These are phyloP conservation scores for Acanthoscelides obtectus DNA, from an alignment of 2,888 invertebrate species.

Conservation along the genomic window DNA sequence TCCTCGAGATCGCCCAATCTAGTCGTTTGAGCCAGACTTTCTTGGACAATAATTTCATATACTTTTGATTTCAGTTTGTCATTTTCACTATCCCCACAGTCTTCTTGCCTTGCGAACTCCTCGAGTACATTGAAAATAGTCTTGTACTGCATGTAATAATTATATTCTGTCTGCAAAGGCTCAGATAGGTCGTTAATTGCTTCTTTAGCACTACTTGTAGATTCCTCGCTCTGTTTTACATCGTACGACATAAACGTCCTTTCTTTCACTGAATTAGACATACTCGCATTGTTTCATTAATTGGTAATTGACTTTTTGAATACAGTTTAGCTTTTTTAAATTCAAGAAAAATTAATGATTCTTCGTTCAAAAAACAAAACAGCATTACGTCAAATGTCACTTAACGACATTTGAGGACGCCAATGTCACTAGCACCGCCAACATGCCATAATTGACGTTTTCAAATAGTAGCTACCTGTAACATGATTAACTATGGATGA, in stretches of 20 bases:
- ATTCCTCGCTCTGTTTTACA: background rate
- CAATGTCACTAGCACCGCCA: no score
- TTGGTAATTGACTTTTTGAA: no score
- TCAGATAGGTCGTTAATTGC: constrained; percentile 33
- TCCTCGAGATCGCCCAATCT: constrained; percentile 12
- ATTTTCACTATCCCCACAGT: constrained; percentile 17
- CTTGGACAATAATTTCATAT: constrained; percentile 26
- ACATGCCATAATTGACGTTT: no score
- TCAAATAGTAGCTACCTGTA: no score
- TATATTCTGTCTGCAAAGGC: constrained; percentile 31
- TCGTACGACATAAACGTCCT: background rate
- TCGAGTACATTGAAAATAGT: constrained; percentile 32
- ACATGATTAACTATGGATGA: no score
- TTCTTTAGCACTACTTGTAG: constrained; percentile 14
- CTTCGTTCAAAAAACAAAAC: no score
- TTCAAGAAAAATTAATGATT: no score
- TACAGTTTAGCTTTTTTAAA: no score
- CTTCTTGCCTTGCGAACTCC: constrained; percentile 26
- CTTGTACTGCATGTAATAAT: constrained; percentile 32
- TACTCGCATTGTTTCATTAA: background rate
- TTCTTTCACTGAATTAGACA: background rate
- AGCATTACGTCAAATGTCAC: no score
- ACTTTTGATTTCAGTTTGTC: constrained; percentile 31
- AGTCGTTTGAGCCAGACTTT: constrained; percentile 23
- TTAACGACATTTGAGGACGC: no score